Conservation (phyloP, 2,888 invertebrate species). For the Amorpha juglandis region DNA sequence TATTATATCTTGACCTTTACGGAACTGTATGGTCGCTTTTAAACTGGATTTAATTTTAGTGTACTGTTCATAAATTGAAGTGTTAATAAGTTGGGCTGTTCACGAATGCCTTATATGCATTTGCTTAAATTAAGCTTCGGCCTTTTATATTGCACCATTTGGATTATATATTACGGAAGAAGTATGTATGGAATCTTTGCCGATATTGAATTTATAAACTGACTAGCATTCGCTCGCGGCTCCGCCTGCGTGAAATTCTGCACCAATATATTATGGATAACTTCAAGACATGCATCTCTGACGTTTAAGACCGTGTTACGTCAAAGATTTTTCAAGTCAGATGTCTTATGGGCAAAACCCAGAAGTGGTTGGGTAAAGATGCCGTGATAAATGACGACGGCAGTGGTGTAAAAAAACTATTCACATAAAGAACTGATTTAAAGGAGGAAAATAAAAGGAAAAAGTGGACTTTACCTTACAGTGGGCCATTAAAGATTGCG, state of each 20-base stretch:
- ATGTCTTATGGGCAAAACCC: not conserved
- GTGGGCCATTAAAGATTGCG: not conserved
- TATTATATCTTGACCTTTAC: conserved; percentile 49
- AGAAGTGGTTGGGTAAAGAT: not conserved
- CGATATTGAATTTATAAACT: not conserved
- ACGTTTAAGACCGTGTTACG: not conserved
- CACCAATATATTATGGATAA: no score
- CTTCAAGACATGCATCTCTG: no score
- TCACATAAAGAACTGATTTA: no score
- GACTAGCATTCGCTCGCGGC: no score
- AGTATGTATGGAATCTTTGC: not conserved
- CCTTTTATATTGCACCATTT: not conserved
- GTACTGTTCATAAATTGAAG: conserved; percentile 15
- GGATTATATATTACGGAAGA: not conserved
- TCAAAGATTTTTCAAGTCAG: not conserved
- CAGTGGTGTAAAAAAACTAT: no score
- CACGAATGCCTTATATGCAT: not conserved
- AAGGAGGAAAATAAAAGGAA: no score
- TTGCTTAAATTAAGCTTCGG: not conserved
- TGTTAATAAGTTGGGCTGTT: conserved; percentile 12
- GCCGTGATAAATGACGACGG: no score
- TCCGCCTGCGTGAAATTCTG: no score
- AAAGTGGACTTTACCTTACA: not conserved
- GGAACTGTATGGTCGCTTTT: conserved; percentile 23
- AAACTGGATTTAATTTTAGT: conserved; percentile 24